phyloP scores from a whole-genome alignment of 2,888 invertebrate species.

The Zeuzera pyrina region DNA sequence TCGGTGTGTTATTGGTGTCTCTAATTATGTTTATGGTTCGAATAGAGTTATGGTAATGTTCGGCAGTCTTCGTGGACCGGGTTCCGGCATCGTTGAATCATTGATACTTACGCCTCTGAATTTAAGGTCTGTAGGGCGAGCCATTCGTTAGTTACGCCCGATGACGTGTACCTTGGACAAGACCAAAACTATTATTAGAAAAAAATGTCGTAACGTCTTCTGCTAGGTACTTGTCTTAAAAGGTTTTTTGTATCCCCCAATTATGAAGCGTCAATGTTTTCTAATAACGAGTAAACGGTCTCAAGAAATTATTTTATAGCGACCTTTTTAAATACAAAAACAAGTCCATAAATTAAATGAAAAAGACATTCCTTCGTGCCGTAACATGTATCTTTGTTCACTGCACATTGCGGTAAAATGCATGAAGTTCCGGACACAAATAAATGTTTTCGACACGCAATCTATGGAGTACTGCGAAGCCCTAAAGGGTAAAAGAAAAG shows the following conservation, averaged over 20 bases:
- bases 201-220: slow-evolving; percentile 46
- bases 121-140: slow-evolving; percentile 73
- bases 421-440: slow-evolving; percentile 58
- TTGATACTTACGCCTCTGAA: slow-evolving; percentile 72
- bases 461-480: slow-evolving; percentile 49
- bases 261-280: slow-evolving; percentile 12
- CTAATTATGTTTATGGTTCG: slow-evolving; percentile 63
- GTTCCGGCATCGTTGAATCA: slow-evolving; percentile 42
- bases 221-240: slow-evolving; percentile 52
- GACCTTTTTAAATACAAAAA: slow-evolving; percentile 12
- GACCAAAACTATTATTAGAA: slow-evolving; percentile 72
- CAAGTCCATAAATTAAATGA: slow-evolving; percentile 40
- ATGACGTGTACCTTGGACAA: slow-evolving; percentile 74
- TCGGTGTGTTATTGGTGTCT: slow-evolving; percentile 59
- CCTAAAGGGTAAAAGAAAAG: slow-evolving; percentile 61
- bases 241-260: slow-evolving; percentile 36
- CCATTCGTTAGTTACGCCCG: slow-evolving; percentile 73
- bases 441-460: slow-evolving; percentile 60
- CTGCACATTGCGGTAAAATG: slow-evolving; percentile 55
- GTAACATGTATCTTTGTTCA: slow-evolving; percentile 45
- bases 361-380: slow-evolving; percentile 43
- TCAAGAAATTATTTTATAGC: slow-evolving; percentile 7
- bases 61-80: slow-evolving; percentile 50
- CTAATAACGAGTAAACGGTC: slow-evolving; percentile 3
- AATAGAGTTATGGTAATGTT: slow-evolving; percentile 65